phyloP scores from a whole-genome alignment of 2,888 invertebrate genomes.

The Heliconius charithonia region DNA sequence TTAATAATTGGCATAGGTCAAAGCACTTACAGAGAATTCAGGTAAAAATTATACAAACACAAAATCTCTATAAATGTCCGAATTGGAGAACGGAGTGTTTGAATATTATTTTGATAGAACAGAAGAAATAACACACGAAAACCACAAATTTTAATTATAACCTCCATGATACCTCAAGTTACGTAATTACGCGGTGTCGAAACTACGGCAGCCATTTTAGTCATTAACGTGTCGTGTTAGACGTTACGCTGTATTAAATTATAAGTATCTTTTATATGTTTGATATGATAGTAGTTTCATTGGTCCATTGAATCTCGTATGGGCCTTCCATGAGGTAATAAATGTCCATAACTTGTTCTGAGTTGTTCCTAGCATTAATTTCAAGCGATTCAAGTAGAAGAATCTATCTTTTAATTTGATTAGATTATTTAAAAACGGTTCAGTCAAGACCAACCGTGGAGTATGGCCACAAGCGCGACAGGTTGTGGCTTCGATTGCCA shows the following conservation, averaged over 20 bases:
- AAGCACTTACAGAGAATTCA: neutral
- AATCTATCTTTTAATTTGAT: neutral
- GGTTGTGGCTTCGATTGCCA: neutral
- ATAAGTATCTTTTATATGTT: constrained; percentile 43
- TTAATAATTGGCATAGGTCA: neutral
- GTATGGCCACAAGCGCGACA: neutral
- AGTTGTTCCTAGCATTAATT: constrained; percentile 25
- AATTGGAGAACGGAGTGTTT: neutral
- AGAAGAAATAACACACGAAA: constrained; percentile 20
- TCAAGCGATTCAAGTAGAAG: neutral
- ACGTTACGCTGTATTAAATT: constrained; percentile 44
- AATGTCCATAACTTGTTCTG: constrained; percentile 24
- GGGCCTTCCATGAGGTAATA: constrained; percentile 22
- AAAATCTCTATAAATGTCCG: neutral
- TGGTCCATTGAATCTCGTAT: constrained; percentile 35
- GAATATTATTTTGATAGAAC: neutral
- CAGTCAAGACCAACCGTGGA: neutral
- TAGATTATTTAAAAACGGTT: neutral
- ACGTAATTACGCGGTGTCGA: constrained; percentile 48
- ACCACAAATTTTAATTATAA: constrained; percentile 44
- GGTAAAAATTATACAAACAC: neutral
- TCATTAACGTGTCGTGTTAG: constrained; percentile 45
- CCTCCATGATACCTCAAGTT: constrained; percentile 45
- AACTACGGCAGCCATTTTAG: constrained; percentile 46
- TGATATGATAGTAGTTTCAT: constrained; percentile 44